Percentiles rank a stretch among this genome's conserved stretches.
Evolutionary conservation across 2,888 invertebrate genomes (phyloP).

Genomic region (Agrochola litura): DNA sequence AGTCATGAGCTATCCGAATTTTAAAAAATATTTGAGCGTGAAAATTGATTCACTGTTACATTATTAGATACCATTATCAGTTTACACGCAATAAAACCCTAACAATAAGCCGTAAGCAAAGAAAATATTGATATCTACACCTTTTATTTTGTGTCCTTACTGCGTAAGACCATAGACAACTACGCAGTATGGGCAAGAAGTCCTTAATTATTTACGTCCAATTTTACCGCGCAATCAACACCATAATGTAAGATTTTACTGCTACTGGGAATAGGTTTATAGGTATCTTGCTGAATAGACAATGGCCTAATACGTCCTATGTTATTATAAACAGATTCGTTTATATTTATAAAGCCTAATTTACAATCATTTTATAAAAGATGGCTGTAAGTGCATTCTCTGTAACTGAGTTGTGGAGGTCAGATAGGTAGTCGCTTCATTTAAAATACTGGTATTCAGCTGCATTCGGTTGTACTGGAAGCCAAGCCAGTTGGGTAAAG

Average conservation of each 20-base stretch:
- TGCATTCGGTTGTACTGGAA: background rate
- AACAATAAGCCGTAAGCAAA: background rate
- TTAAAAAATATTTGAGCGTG: no score
- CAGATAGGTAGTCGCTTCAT: no score
- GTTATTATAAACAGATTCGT: background rate
- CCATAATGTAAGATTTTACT: conserved; percentile 22
- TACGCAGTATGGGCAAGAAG: conserved; percentile 5
- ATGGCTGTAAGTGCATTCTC: background rate
- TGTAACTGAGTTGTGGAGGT: background rate
- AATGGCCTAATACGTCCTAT: background rate
- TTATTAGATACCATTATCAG: background rate
- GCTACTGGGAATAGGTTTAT: conserved; percentile 23
- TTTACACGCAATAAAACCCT: conserved; percentile 6
- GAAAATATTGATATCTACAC: background rate
- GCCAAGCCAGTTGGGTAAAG: background rate
- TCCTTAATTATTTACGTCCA: conserved; percentile 55
- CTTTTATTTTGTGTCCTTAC: background rate
- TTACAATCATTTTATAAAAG: background rate
- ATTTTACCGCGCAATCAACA: conserved; percentile 49
- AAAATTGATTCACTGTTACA: no score
- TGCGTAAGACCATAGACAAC: background rate
- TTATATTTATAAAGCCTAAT: conserved; percentile 3
- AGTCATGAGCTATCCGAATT: no score
- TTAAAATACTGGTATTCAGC: no score
- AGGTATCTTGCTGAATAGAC: background rate